A percentile compares a stretch with the other conserved stretches of the same genome.
Evolutionary conservation across 2,797 vertebrate genomes (phyloP).

Genomic region (Tokudaia tokunoshimensis): DNA sequence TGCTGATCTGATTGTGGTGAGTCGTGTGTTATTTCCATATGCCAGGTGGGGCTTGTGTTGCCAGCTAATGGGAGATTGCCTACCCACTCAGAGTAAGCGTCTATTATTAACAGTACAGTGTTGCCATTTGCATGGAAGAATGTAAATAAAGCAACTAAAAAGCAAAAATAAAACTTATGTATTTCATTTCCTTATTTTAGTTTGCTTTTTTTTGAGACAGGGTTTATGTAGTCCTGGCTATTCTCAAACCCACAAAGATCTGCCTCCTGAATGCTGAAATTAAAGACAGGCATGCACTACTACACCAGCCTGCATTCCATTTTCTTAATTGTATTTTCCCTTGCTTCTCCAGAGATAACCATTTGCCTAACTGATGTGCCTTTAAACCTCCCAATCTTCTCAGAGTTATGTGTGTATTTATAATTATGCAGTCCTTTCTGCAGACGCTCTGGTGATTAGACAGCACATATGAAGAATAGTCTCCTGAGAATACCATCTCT

Average conservation of each 20-base stretch:
- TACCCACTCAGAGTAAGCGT: slow-evolving; percentile 62
- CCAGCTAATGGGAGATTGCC: slow-evolving; percentile 62
- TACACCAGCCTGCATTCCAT: background rate
- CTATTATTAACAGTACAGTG: slow-evolving; percentile 69
- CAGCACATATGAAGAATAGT: background rate
- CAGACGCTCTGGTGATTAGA: background rate
- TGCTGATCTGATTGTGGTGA: slow-evolving; percentile 70
- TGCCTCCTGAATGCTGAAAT: background rate
- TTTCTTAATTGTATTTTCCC: background rate
- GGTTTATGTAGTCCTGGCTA: background rate
- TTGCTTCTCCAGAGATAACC: background rate
- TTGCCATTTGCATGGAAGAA: slow-evolving; percentile 76
- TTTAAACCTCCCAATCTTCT: background rate
- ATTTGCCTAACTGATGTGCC: background rate
- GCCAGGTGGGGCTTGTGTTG: slow-evolving; percentile 62
- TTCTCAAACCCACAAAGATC: background rate
- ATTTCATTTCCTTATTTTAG: background rate
- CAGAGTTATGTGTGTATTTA: background rate
- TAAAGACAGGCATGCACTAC: background rate
- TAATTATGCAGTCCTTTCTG: background rate
- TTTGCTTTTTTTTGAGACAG: background rate
- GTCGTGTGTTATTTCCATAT: slow-evolving; percentile 67
- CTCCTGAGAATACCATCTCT: background rate
- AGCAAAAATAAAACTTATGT: background rate
- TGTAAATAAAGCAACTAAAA: slow-evolving; percentile 79